These are phyloP conservation scores for Acholoe squamosa DNA, from an alignment of 2,888 invertebrate genomes.

Conservation along the genomic window DNA sequence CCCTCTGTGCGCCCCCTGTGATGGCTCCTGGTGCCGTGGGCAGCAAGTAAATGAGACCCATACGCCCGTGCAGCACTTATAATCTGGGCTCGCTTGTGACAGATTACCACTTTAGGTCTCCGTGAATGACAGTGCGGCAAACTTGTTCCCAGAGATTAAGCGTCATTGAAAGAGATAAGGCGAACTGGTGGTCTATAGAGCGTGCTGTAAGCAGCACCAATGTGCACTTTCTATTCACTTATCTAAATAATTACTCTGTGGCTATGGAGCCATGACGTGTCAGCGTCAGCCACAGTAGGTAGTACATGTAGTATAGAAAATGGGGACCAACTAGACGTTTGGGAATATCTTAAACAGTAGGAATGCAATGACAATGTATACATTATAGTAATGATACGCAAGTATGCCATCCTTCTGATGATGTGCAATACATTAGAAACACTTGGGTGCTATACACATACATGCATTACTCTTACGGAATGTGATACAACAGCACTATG, in stretches of 20 bases:
- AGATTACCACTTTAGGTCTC: slow-evolving; percentile 1
- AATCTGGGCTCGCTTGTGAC: background rate
- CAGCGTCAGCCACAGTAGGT: background rate
- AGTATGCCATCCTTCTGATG: too few relatives aligned
- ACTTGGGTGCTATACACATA: too few relatives aligned
- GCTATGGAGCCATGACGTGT: background rate
- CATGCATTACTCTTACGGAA: too few relatives aligned
- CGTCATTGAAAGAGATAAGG: background rate
- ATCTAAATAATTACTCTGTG: background rate
- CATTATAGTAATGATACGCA: too few relatives aligned
- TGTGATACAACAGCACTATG: too few relatives aligned
- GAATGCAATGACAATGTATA: too few relatives aligned
- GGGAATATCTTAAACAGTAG: too few relatives aligned
- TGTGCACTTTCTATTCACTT: background rate
- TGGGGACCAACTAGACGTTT: too few relatives aligned
- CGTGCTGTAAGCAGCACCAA: background rate
- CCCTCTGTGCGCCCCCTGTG: background rate
- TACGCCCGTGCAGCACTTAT: background rate
- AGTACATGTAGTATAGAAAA: background rate
- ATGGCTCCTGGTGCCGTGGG: background rate
- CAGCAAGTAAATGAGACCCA: slow-evolving; percentile 27
- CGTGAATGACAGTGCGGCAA: slow-evolving; percentile 8
- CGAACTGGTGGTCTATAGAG: background rate
- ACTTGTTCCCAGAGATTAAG: slow-evolving; percentile 40
- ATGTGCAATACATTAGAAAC: too few relatives aligned